Conservation (phyloP, 2,113 vertebrate genomes). For the Lethenteron camtschaticum region DNA sequence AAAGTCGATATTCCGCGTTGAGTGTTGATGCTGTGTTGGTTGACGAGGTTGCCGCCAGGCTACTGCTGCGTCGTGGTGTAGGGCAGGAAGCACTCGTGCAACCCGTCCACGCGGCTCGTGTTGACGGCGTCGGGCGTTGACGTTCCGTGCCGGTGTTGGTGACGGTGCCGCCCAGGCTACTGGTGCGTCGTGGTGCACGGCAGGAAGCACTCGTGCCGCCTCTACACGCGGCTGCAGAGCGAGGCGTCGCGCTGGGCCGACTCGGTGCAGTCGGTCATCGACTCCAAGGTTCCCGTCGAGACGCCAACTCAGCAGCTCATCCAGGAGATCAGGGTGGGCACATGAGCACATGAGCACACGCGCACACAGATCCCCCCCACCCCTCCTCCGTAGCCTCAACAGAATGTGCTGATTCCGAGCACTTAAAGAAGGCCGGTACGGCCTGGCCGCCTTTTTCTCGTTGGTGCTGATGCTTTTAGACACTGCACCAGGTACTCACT, state of each 20-base stretch:
- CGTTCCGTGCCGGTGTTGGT: slow-evolving; percentile 19
- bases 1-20: no score
- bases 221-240: slow-evolving; percentile 68
- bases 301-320: slow-evolving; percentile 90
- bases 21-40: no score
- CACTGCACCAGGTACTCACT: no score
- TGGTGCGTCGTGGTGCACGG: slow-evolving; percentile 1
- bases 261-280: slow-evolving; percentile 74
- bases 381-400: no score
- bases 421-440: no score
- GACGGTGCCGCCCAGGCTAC: neutral
- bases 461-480: no score
- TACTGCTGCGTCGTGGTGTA: slow-evolving; percentile 76
- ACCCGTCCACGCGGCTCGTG: slow-evolving; percentile 63
- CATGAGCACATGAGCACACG: neutral
- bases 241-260: slow-evolving; percentile 71
- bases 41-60: slow-evolving; percentile 22
- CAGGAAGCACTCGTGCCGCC: slow-evolving; percentile 28
- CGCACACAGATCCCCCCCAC: no score
- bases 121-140: slow-evolving; percentile 72
- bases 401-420: no score
- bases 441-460: no score
- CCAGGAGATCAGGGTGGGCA: slow-evolving; percentile 67
- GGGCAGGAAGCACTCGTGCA: slow-evolving; percentile 20
- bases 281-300: slow-evolving; percentile 68